Conservation (phyloP, 2,797 vertebrate genomes). For the Etheostoma perlongum region DNA sequence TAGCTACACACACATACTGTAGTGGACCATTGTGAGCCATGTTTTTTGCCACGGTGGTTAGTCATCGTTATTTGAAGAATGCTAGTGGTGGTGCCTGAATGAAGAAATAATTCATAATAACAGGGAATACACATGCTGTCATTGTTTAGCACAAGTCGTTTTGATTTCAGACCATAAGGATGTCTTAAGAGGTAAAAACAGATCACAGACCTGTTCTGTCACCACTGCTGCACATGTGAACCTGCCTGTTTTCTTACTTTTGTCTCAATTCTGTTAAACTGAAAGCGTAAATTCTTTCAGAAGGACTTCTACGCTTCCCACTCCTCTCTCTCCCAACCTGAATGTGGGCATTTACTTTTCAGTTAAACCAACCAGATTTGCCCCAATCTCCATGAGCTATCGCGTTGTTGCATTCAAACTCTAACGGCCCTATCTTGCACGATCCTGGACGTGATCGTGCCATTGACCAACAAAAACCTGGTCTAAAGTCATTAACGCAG, state of each 20-base stretch:
- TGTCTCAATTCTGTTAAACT: no score
- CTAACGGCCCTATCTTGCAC: no score
- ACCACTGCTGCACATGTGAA: background rate
- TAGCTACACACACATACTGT: background rate
- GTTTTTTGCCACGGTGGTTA: background rate
- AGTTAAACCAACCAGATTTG: no score
- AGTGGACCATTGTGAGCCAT: background rate
- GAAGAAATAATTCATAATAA: constrained; percentile 18
- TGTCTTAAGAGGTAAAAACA: background rate
- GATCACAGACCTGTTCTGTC: background rate
- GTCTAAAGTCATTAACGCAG: no score
- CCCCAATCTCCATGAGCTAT: no score
- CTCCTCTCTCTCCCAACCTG: no score
- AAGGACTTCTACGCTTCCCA: no score
- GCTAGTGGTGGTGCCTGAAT: constrained; percentile 3
- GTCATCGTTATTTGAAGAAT: constrained; percentile 7
- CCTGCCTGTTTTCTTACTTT: background rate
- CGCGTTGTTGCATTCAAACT: no score
- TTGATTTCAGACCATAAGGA: background rate
- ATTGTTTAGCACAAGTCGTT: constrained; percentile 21
- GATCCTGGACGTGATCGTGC: no score
- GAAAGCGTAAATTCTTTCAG: no score
- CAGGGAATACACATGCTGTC: constrained; percentile 18
- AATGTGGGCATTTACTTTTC: no score
- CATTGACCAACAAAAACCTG: no score